Evolutionary conservation across 2,797 vertebrate genomes (phyloP), one percentile per base, ranked within the genome.

Genomic region (Clarias pachynema): DNA sequence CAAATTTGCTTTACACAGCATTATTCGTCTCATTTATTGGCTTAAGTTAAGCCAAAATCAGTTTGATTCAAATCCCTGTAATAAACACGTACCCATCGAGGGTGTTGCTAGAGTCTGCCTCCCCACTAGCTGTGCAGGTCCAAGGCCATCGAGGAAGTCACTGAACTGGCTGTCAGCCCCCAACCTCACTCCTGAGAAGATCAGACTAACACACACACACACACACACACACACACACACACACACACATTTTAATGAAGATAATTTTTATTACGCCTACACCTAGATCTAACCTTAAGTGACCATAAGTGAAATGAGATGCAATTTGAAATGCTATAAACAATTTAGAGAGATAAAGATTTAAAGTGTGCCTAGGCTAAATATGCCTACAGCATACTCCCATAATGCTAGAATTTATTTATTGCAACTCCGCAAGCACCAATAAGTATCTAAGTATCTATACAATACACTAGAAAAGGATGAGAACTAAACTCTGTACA

Each of bases 161-260:
- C 98, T 99, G 90, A 99, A 99, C 89, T 99, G 98, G 92, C 97
- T 98, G 93, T 99, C 98, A 53, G 97, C 97, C 4, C 98, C 97
- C 84, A 99, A 94, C 83, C 97, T 96, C 90, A 99, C 97, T 89
- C 98, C 98, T 93, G 97, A 98, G 95, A 99, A 99, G 95, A 99
- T 97, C 92, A 99, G 94, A 92, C 98, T 99, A 90, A 29, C 15
- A 5, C 78, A 79, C 60, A 49, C 60, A 79, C 37, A 29, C 77
- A 63, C 77, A 26, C 77, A 79, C n/a, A 84, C 34, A 84, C 63
- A 84, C 72, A 92, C 57, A 78, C 56, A 78, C 29, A 60, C 74
- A 78, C 10, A 56, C n/a, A 74, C 84, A 90, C 34, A 73, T 8
- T 26, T 57, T 59, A 34, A 77, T 34, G 26, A 34, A 77, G 26